Conservation (phyloP, 1,140 invertebrate species). For the Triops cancriformis region DNA sequence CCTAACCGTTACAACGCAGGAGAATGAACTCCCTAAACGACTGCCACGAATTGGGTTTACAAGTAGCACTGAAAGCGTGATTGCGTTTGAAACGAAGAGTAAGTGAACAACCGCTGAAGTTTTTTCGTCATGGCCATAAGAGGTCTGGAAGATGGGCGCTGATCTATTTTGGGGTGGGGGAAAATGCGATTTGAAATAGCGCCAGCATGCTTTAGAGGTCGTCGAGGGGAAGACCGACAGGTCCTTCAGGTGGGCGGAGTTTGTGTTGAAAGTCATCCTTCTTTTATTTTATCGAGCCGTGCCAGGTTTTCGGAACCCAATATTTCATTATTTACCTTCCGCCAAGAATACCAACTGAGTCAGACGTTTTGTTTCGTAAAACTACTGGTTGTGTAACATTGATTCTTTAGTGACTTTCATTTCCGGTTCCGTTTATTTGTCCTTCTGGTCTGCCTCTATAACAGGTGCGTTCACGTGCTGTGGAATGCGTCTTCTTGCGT, state of each 20-base stretch:
- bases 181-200: neutral
- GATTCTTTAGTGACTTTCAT: neutral
- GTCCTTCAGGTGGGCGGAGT: neutral
- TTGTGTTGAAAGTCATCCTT: neutral
- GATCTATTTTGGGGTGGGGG: neutral
- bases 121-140: slow-evolving; percentile 2
- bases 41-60: no score
- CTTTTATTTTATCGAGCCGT: neutral
- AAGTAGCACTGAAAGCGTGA: no score
- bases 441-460: neutral
- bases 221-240: slow-evolving; percentile 1
- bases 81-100: neutral
- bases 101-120: neutral
- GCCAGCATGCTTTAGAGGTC: slow-evolving; percentile 9
- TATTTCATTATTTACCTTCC: neutral
- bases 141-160: slow-evolving; percentile 1
- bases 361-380: neutral
- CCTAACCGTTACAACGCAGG: no score
- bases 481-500: neutral
- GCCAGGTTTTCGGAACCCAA: neutral
- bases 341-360: neutral
- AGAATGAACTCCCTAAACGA: no score
- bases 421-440: neutral
- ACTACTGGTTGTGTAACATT: neutral
- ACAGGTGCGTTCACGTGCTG: neutral